These are phyloP conservation scores for Ceratina japonica DNA, from an alignment of 1,140 invertebrate species.

Conservation along the genomic window DNA sequence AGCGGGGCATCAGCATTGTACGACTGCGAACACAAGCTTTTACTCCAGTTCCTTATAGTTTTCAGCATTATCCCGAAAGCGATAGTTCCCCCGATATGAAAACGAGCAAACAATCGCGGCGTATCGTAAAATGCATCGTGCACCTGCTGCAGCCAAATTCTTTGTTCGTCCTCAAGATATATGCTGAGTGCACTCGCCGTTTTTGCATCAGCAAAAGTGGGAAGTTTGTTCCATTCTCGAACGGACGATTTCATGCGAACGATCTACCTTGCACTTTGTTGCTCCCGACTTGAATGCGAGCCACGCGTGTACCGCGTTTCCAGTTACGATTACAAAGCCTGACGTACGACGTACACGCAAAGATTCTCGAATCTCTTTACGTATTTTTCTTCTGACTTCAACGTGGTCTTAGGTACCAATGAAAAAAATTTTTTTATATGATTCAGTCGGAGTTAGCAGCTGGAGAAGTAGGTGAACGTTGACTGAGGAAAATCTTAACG, in stretches of 20 bases:
- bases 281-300: too few relatives aligned
- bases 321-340: too few relatives aligned
- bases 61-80: too few relatives aligned
- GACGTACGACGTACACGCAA: too few relatives aligned
- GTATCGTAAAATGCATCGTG: slow-evolving; percentile 2
- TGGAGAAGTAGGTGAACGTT: background rate
- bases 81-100: background rate
- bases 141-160: slow-evolving; percentile 50
- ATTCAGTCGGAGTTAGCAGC: too few relatives aligned
- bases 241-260: background rate
- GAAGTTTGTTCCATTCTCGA: background rate
- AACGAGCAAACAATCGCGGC: slow-evolving; percentile 1
- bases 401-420: too few relatives aligned
- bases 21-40: background rate
- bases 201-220: background rate
- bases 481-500: background rate
- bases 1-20: background rate
- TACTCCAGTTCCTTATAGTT: background rate
- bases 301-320: too few relatives aligned
- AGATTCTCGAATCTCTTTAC: too few relatives aligned
- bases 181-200: background rate
- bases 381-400: too few relatives aligned
- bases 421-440: too few relatives aligned
- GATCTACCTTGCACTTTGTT: too few relatives aligned
- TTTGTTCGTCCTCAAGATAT: slow-evolving; percentile 9